Evolutionary conservation across 2,888 invertebrate species (phyloP).

Genomic region (Spialia ferax): DNA sequence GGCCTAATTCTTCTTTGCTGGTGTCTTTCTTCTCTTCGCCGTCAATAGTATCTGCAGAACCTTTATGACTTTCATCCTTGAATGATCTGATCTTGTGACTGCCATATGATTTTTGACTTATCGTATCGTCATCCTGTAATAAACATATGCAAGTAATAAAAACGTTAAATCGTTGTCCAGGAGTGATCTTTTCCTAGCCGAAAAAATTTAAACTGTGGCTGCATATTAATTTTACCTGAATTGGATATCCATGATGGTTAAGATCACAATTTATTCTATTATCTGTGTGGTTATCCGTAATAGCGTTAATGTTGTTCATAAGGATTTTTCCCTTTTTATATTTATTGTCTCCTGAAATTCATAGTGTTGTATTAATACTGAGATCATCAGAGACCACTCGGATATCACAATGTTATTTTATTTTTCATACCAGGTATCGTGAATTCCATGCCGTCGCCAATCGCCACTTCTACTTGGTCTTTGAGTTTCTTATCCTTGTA

Average conservation of each 20-base stretch:
- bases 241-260: constrained; percentile 90
- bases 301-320: constrained; percentile 94
- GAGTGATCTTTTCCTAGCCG: neutral
- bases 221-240: constrained; percentile 73
- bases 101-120: constrained; percentile 96
- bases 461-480: constrained; percentile 96
- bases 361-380: neutral
- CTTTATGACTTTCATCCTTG: constrained; percentile 97
- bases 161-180: neutral
- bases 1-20: constrained; percentile 96
- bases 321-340: constrained; percentile 93
- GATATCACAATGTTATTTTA: neutral
- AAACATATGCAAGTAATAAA: neutral
- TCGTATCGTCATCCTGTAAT: constrained; percentile 90
- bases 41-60: constrained; percentile 94
- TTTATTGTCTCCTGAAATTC: constrained; percentile 91
- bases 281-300: constrained; percentile 91
- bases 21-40: constrained; percentile 96
- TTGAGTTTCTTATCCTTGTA: constrained; percentile 96
- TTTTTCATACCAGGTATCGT: constrained; percentile 92
- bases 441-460: constrained; percentile 97
- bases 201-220: neutral
- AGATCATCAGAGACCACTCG: neutral
- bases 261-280: constrained; percentile 92
- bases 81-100: constrained; percentile 96